Evolutionary conservation across 64 coral and sea anemone genomes (phyloP), one percentile per base, ranked within the genome.

Genomic region (Hydrozoanthus tunicans): DNA sequence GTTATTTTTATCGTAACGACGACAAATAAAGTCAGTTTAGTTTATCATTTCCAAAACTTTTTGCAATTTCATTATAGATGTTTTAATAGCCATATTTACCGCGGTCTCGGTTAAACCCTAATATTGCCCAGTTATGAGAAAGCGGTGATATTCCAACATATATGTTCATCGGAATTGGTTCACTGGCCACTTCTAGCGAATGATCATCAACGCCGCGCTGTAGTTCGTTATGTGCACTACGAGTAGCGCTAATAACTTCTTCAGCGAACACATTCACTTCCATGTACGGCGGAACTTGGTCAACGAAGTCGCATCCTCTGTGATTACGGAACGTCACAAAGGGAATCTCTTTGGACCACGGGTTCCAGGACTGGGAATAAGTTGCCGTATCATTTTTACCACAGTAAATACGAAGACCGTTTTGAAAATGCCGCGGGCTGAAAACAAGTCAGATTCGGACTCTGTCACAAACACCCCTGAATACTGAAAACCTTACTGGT

Each of bases 351-450:
- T 83, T 91, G 73, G 92, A 96, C 97, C 97, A 99, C 7, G 97
- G 97, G 73, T 99, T 99, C 97, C 97, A 99, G 64, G 91, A 95
- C 85, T 99, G 94, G 53, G 95, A 89, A 58, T 90, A 90, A 53
- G 68, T 83, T 13, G 92, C 85, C 56, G 56, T 26, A 23, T 71
- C 55, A 73, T 92, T 95, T 86, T 95, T 93, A 80, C 91, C 91
- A 78, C 89, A 91, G 80, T 96, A 91, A 83, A 99, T 70, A 13
- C 97, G 92, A 56, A 99, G 70, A 17, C 97, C 97, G 90, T 88
- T 89, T 95, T 99, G 94, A 70, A 94, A 92, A 62, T 91, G 89
- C 0, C 94, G 94, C 14, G 91, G 94, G 63, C 94, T 96, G 91
- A 88, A 94, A 95, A 92, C 51, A 43, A 88, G 84, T 88, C 72